Base-by-base conservation (phyloP, 2,113 vertebrate species). In the Alouatta palliata region DNA sequence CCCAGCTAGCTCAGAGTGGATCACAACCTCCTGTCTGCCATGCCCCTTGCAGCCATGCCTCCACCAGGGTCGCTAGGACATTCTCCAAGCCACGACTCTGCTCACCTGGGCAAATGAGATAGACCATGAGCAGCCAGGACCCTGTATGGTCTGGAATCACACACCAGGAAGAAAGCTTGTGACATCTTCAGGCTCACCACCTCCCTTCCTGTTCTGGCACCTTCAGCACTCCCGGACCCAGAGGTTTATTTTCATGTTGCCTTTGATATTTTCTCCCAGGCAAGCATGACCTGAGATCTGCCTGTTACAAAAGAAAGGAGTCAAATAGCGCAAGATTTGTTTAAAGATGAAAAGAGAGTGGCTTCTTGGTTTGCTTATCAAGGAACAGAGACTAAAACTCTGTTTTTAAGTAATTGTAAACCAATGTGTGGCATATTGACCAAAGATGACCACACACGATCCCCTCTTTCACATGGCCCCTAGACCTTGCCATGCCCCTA, bases 401-500 rank as follows among this genome's bases (percentile, higher is more conserved):
- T 86, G 3, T 37, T 84, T 92, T 54, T 54, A 87, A 40, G 19
- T 68, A n/a, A 68, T 17, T 68, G 35, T 8, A n/a, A 68, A 19
- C 66, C 56, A 45, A 49, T 32, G 11, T 27, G 4, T 2, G 10
- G 49, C 47, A 58, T 7, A 47, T 1, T n/a, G 3, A 49, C 32
- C 56, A 21, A 79, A 83, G 40, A 49, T 3, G 25, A 64, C 3
- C 3, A 35, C 30, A 35, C 43, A 40, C 21, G 40, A 52, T 71
- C 14, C 54, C 6, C 40, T 23, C 8, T 25, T 81, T 54, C 47
- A 16, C 56, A 47, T 23, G 23, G 6, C 71, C 66, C 45, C 12
- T 11, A 19, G 4, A 13, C 40, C 2, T 49, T 1, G 1, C 8
- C n/a, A 68, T 7, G 32, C 13, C 5, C 10, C 14, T 17, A 66